Percentiles rank a stretch among this genome's conserved stretches.
Evolutionary conservation across 2,797 vertebrate genomes (phyloP).

Genomic region (Mionectes olivaceus): DNA sequence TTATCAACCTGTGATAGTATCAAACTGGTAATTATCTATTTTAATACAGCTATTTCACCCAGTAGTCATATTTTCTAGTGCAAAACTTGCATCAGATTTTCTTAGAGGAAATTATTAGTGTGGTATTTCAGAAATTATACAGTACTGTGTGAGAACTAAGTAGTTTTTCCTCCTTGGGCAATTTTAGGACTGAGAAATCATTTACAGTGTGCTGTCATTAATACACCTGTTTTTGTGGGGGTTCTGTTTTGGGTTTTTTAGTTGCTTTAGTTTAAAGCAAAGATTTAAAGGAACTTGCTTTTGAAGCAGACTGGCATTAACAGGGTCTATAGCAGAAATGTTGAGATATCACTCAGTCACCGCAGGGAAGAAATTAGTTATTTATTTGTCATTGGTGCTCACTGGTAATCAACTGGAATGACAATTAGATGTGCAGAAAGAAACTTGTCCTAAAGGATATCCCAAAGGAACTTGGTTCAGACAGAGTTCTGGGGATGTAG

Average conservation of each 20-base stretch:
- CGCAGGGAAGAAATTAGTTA: not conserved
- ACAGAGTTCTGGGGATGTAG: rapidly evolving
- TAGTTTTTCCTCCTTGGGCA: not conserved
- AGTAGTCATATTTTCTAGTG: not conserved
- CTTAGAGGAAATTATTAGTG: not conserved
- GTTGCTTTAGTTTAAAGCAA: not conserved
- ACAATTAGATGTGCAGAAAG: not conserved
- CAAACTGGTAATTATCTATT: not conserved
- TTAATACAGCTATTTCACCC: not conserved
- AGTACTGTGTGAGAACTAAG: not conserved
- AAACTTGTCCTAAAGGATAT: not conserved
- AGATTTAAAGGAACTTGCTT: not conserved
- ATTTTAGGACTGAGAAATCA: not conserved
- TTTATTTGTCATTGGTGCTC: slow-evolving; percentile 21
- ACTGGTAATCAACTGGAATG: slow-evolving; percentile 9
- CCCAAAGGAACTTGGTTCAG: not conserved
- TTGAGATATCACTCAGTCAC: not conserved
- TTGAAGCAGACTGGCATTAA: not conserved
- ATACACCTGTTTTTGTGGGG: not conserved
- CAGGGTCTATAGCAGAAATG: not conserved
- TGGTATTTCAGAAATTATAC: not conserved
- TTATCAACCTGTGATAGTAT: not conserved
- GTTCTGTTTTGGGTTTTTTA: not conserved
- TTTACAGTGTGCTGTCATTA: not conserved
- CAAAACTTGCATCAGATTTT: not conserved